Conservation (phyloP, 2,797 vertebrate genomes). For the Oreonectes daqikongensis region DNA sequence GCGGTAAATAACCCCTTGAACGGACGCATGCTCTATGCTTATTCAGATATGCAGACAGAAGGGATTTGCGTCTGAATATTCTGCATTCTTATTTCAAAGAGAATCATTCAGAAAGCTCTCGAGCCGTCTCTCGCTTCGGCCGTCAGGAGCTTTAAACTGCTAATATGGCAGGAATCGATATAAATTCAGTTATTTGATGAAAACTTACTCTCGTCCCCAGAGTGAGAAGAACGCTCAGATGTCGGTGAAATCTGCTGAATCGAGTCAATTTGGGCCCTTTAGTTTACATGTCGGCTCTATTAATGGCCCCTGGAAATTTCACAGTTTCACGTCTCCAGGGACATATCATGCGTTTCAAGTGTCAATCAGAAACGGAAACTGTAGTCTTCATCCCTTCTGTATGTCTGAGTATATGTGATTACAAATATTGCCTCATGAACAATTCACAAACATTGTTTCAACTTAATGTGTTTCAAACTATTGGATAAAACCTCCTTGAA, state of each 20-base stretch:
- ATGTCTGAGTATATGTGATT: constrained; percentile 73
- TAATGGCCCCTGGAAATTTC: constrained; percentile 82
- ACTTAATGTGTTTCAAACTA: too few relatives aligned
- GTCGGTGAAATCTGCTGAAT: constrained; percentile 83
- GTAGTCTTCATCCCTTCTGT: constrained; percentile 61
- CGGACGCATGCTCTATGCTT: constrained; percentile 27
- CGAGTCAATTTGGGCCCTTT: constrained; percentile 80
- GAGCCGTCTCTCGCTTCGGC: too few relatives aligned
- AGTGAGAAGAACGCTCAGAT: constrained; percentile 68
- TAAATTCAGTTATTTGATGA: constrained; percentile 88
- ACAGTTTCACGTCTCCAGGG: constrained; percentile 79
- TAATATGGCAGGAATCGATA: constrained; percentile 85
- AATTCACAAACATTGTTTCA: constrained; percentile 52
- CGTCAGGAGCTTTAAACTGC: constrained; percentile 83
- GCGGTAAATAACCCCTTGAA: constrained; percentile 45
- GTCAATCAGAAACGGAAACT: constrained; percentile 78
- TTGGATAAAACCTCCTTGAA: too few relatives aligned
- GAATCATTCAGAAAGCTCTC: constrained; percentile 79
- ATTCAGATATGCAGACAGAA: constrained; percentile 74
- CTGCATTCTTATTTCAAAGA: constrained; percentile 83
- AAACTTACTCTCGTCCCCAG: constrained; percentile 82
- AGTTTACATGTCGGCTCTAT: constrained; percentile 85
- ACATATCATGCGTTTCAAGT: constrained; percentile 75
- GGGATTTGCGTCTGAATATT: constrained; percentile 61
- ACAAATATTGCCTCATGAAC: constrained; percentile 62